A percentile compares a stretch with the other conserved stretches of the same genome.
Conservation (phyloP, 1,140 invertebrate genomes). For the Drosophila parvula region DNA sequence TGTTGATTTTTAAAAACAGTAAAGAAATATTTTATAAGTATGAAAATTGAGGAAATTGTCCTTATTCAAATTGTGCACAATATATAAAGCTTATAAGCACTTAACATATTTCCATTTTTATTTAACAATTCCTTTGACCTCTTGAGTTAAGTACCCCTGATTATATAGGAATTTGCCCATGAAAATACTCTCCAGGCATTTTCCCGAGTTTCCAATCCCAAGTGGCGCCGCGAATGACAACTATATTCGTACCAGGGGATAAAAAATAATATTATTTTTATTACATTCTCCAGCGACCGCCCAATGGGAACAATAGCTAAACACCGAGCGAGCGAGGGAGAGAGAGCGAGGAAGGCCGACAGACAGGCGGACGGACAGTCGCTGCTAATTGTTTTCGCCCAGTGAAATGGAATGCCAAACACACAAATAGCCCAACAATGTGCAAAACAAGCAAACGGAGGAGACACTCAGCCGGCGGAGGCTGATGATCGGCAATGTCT, state of each 20-base stretch:
- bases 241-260: slow-evolving; percentile 30
- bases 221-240: slow-evolving; percentile 59
- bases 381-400: slow-evolving; percentile 67
- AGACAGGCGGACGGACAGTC: slow-evolving; percentile 25
- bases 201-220: slow-evolving; percentile 7
- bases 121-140: not conserved
- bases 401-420: slow-evolving; percentile 76
- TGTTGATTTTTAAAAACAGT: too few relatives aligned
- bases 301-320: slow-evolving; percentile 17
- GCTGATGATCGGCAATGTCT: slow-evolving; percentile 18
- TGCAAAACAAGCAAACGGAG: slow-evolving; percentile 72
- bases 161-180: slow-evolving; percentile 10
- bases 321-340: not conserved
- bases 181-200: slow-evolving; percentile 12
- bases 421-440: slow-evolving; percentile 75
- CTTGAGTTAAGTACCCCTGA: not conserved
- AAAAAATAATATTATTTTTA: slow-evolving; percentile 62
- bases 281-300: slow-evolving; percentile 35
- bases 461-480: slow-evolving; percentile 41
- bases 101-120: not conserved
- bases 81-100: too few relatives aligned
- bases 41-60: too few relatives aligned
- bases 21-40: too few relatives aligned
- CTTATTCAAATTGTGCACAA: too few relatives aligned
- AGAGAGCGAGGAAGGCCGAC: slow-evolving; percentile 20